Evolutionary conservation across 2,797 vertebrate species (phyloP).

Genomic region (Sylvilagus floridanus): DNA sequence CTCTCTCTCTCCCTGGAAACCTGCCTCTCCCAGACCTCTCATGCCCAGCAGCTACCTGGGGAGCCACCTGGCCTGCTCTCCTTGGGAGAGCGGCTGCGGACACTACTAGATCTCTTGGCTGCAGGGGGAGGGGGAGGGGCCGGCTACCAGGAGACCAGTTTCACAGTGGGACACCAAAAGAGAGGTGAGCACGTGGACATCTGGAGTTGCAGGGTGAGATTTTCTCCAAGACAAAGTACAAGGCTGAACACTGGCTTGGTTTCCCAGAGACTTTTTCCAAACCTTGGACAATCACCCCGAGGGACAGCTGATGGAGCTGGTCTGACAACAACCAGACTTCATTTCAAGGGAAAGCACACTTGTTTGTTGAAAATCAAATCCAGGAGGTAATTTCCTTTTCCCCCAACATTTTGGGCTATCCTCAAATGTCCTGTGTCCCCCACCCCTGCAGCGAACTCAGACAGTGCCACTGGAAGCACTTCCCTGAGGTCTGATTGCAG

Average conservation of each 20-base stretch:
- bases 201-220: not conserved
- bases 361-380: slow-evolving; percentile 52
- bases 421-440: slow-evolving; percentile 30
- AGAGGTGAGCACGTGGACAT: not conserved
- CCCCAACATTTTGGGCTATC: not conserved
- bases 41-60: not conserved
- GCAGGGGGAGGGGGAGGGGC: not conserved
- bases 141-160: not conserved
- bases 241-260: slow-evolving; percentile 54
- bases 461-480: not conserved
- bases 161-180: slow-evolving; percentile 37
- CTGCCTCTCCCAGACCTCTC: not conserved
- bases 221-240: slow-evolving; percentile 15
- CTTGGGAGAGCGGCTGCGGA: slow-evolving; percentile 14
- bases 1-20: not conserved
- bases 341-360: slow-evolving; percentile 48
- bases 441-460: not conserved
- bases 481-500: not conserved
- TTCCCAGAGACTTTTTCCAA: slow-evolving; percentile 22
- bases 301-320: not conserved
- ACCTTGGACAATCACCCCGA: slow-evolving; percentile 25
- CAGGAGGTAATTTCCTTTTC: slow-evolving; percentile 13
- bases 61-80: slow-evolving; percentile 21
- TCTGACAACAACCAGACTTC: slow-evolving; percentile 18
- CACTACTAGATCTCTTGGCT: slow-evolving; percentile 1